Conservation (phyloP, 2,113 vertebrate species). For the Forbesichthys agassizii region DNA sequence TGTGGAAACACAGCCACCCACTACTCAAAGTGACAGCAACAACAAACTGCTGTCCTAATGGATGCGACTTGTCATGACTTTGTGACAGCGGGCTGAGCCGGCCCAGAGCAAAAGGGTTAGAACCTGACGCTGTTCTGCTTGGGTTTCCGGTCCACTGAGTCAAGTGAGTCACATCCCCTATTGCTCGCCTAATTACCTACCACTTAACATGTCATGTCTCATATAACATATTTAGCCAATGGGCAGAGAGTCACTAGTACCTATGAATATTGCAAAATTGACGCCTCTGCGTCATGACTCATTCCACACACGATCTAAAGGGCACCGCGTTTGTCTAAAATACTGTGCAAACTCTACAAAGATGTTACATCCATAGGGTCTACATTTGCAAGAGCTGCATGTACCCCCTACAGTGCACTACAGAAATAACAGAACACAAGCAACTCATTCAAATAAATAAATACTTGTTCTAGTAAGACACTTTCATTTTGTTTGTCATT, state of each 20-base stretch:
- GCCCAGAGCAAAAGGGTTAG: constrained; percentile 23
- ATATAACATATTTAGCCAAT: constrained; percentile 14
- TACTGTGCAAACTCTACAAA: background rate
- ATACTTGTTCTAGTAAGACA: background rate
- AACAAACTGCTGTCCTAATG: constrained; percentile 58
- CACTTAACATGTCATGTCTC: constrained; percentile 47
- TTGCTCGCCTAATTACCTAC: constrained; percentile 39
- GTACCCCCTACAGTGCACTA: too few species aligned
- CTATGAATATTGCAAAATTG: constrained; percentile 6
- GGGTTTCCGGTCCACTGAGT: constrained; percentile 59
- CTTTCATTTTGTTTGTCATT: background rate
- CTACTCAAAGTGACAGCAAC: constrained; percentile 58
- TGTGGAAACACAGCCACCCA: constrained; percentile 70
- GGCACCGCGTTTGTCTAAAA: background rate
- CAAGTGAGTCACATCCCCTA: constrained; percentile 41
- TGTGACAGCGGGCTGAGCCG: constrained; percentile 14
- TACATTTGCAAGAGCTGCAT: too few species aligned
- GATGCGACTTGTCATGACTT: constrained; percentile 49
- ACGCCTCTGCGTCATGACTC: constrained; percentile 17
- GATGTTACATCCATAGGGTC: too few species aligned
- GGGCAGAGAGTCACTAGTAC: constrained; percentile 6
- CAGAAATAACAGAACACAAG: too few species aligned
- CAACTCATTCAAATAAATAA: constrained; percentile 3
- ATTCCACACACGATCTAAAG: background rate
- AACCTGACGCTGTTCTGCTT: constrained; percentile 58